Conservation (phyloP, 2,797 vertebrate species). For the Heterohyrax brucei region DNA sequence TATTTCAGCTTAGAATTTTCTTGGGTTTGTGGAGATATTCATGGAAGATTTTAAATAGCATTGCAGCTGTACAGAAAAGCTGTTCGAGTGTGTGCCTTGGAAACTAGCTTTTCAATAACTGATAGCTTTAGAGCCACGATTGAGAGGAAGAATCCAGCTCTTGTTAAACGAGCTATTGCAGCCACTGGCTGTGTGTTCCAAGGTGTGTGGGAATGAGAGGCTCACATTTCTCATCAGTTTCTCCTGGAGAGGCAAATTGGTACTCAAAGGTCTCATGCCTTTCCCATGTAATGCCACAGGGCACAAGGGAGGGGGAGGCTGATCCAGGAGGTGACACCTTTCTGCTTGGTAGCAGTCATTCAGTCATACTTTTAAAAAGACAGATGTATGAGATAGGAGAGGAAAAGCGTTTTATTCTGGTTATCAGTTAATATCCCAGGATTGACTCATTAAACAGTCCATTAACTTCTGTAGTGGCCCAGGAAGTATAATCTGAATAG, state of each 20-base stretch:
- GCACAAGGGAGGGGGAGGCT: background rate
- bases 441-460: constrained; percentile 81
- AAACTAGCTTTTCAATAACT: constrained; percentile 88
- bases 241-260: background rate
- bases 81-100: constrained; percentile 86
- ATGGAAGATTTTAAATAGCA: constrained; percentile 88
- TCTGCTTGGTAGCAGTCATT: background rate
- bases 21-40: constrained; percentile 86
- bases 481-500: constrained; percentile 79
- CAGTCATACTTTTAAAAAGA: constrained; percentile 38
- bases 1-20: constrained; percentile 85
- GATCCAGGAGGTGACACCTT: background rate
- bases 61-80: constrained; percentile 88
- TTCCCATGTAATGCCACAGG: background rate
- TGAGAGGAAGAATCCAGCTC: constrained; percentile 79
- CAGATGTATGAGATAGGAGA: constrained; percentile 34
- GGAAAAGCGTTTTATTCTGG: constrained; percentile 73
- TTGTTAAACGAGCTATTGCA: constrained; percentile 79
- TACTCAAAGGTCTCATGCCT: background rate
- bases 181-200: constrained; percentile 64
- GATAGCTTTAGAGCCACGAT: constrained; percentile 85
- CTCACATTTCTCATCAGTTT: background rate
- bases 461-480: constrained; percentile 76
- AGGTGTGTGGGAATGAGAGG: constrained; percentile 20
- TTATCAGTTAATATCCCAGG: constrained; percentile 81